phyloP scores from a whole-genome alignment of 2,113 vertebrate species.

The Oophaga pumilio region DNA sequence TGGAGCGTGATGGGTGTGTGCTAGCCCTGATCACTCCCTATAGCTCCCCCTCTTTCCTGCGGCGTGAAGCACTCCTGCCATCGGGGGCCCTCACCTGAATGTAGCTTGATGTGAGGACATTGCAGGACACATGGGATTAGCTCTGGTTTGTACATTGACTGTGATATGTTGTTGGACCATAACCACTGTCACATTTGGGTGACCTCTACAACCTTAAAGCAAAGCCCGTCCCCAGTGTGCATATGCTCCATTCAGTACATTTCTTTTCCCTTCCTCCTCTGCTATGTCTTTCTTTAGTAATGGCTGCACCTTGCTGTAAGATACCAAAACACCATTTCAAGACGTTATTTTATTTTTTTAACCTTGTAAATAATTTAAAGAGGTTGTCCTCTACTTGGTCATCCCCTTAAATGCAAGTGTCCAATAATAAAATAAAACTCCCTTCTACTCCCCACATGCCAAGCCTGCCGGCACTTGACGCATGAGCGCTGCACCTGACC shows the following conservation, averaged over 20 bases:
- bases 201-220: neutral
- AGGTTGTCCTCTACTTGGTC: no score
- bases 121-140: neutral
- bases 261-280: neutral
- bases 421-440: no score
- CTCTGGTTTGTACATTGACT: constrained; percentile 3
- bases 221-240: neutral
- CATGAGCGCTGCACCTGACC: no score
- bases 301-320: neutral
- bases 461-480: no score
- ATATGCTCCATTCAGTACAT: neutral
- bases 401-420: no score
- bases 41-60: neutral
- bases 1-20: neutral
- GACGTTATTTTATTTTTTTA: neutral
- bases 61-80: neutral
- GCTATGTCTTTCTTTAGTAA: neutral
- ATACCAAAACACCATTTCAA: neutral
- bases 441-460: no score
- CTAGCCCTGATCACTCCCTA: no score
- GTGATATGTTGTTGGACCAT: constrained; percentile 31
- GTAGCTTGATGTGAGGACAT: neutral
- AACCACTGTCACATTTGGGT: constrained; percentile 21
- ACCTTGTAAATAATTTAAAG: neutral
- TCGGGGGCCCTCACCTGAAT: neutral